These are phyloP conservation scores for Nestor notabilis DNA, from an alignment of 2,113 vertebrate genomes.

Conservation along the genomic window DNA sequence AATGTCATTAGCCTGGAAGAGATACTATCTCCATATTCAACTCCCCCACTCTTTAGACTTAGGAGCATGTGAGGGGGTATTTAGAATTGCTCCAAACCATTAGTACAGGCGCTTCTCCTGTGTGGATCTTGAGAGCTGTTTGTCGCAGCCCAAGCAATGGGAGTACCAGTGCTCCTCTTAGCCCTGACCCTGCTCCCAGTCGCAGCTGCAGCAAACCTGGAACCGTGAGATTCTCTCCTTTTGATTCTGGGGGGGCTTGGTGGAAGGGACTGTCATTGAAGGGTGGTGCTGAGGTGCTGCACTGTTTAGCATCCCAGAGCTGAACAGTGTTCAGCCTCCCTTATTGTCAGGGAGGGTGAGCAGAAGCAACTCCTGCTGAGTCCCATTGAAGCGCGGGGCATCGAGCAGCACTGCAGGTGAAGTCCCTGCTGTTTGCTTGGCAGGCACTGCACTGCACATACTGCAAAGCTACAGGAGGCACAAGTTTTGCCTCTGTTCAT, in stretches of 20 bases:
- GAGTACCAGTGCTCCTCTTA: slow-evolving; percentile 14
- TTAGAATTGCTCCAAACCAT: neutral
- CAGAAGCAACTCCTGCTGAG: neutral
- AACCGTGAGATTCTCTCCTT: slow-evolving; percentile 46
- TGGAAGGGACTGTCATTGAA: neutral
- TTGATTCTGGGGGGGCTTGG: neutral
- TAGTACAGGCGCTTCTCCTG: neutral
- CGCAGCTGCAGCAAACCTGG: neutral
- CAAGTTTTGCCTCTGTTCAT: neutral
- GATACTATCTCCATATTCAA: neutral
- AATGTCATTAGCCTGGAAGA: slow-evolving; percentile 20
- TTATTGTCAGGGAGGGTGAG: neutral
- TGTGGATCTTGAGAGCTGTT: neutral
- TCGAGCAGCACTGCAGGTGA: neutral
- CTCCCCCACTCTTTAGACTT: slow-evolving; percentile 12
- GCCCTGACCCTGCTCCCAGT: slow-evolving; percentile 11
- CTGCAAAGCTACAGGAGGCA: neutral
- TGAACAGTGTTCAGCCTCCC: neutral
- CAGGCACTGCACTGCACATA: neutral
- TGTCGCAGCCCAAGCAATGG: slow-evolving; percentile 22
- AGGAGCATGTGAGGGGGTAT: neutral
- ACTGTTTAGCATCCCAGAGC: neutral
- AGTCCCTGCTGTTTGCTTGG: neutral
- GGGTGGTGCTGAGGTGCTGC: neutral
- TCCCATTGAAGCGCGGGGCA: fast-evolving